phyloP scores from a whole-genome alignment of 1,140 invertebrate genomes.

The Adelges cooleyi region DNA sequence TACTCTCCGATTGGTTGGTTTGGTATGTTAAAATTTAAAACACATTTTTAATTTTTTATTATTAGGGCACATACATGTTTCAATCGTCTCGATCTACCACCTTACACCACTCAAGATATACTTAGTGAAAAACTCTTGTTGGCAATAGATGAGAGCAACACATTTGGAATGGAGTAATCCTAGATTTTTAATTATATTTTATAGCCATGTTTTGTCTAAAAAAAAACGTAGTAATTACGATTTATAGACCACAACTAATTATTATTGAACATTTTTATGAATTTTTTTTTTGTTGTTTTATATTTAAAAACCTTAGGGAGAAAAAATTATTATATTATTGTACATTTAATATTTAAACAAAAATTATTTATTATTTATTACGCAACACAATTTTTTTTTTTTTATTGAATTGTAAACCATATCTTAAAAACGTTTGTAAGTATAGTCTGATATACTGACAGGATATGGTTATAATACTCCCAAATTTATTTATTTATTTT shows the following conservation, averaged over 20 bases:
- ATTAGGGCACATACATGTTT: slow-evolving; percentile 91
- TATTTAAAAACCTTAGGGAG: slow-evolving; percentile 17
- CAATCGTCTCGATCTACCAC: slow-evolving; percentile 89
- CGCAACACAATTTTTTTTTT: too few species aligned
- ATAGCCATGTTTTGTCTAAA: slow-evolving; percentile 5
- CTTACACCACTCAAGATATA: slow-evolving; percentile 85
- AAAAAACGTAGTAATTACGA: slow-evolving; percentile 13
- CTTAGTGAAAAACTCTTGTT: slow-evolving; percentile 87
- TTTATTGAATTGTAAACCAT: too few species aligned
- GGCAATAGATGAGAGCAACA: slow-evolving; percentile 94
- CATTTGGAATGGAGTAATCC: slow-evolving; percentile 86
- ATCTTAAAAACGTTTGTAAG: too few species aligned
- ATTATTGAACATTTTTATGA: slow-evolving; percentile 28
- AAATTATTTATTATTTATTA: slow-evolving; percentile 26
- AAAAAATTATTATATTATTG: slow-evolving; percentile 27
- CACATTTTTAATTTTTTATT: slow-evolving; percentile 36
- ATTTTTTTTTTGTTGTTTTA: slow-evolving; percentile 26
- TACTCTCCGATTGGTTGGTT: too few species aligned
- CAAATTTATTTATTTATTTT: slow-evolving; percentile 20
- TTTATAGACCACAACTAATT: slow-evolving; percentile 19
- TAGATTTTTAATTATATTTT: slow-evolving; percentile 15
- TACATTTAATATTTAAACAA: slow-evolving; percentile 26
- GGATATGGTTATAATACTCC: slow-evolving; percentile 4
- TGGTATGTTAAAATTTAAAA: too few species aligned
- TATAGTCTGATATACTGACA: slow-evolving; percentile 1